Conservation (phyloP, 2,113 vertebrate genomes). For the Gila orcuttii region DNA sequence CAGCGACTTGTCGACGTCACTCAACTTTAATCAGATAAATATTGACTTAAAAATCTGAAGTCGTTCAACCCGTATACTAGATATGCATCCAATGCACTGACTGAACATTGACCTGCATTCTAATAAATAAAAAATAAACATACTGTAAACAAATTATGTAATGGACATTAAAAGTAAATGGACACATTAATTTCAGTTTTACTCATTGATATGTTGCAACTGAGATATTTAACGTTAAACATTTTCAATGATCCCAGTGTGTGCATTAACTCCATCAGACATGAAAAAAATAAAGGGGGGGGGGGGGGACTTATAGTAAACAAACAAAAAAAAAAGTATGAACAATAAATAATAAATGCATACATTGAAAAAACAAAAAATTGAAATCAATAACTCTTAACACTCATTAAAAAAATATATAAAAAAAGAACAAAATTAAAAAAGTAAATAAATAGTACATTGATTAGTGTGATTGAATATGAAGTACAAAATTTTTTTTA, state of each 20-base stretch:
- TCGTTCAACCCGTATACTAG: background rate
- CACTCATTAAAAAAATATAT: too few species aligned
- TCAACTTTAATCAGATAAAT: too few species aligned
- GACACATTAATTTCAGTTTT: background rate
- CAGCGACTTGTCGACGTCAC: too few species aligned
- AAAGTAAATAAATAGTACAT: background rate
- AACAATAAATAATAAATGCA: background rate
- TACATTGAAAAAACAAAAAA: too few species aligned
- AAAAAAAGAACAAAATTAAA: background rate
- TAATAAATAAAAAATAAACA: background rate
- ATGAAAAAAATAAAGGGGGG: background rate
- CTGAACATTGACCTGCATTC: too few species aligned
- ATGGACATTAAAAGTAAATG: too few species aligned
- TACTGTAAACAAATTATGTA: too few species aligned
- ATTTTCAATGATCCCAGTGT: background rate
- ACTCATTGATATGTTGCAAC: background rate
- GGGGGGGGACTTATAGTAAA: too few species aligned
- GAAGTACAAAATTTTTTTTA: background rate
- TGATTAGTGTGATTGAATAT: background rate
- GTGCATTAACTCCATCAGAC: background rate
- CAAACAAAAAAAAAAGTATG: background rate
- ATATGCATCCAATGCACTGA: background rate
- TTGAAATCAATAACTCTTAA: too few species aligned
- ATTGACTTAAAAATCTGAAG: too few species aligned
- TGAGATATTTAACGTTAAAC: background rate